A percentile compares a stretch with the other conserved stretches of the same genome.
Conservation (phyloP, 2,888 invertebrate genomes). For the Aphidius colemani region DNA sequence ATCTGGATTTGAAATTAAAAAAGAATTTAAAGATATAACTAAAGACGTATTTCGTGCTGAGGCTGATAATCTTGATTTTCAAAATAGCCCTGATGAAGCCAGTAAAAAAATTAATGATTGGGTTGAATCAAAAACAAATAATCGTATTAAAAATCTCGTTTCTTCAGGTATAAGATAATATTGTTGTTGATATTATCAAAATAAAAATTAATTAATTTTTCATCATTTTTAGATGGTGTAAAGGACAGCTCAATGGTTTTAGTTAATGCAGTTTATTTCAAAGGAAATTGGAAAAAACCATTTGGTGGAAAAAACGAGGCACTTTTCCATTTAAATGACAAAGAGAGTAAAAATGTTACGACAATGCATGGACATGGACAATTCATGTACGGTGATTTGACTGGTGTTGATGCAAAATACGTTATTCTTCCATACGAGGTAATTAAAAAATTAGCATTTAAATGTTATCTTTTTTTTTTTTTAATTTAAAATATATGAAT, state of each 20-base stretch:
- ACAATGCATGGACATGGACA: conserved; percentile 71
- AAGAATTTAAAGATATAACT: conserved; percentile 65
- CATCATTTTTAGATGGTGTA: conserved; percentile 62
- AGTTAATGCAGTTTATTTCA: conserved; percentile 86
- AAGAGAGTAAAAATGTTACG: conserved; percentile 66
- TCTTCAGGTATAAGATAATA: conserved; percentile 54
- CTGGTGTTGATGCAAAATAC: conserved; percentile 65
- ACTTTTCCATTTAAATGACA: conserved; percentile 59
- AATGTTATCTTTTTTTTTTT: neutral
- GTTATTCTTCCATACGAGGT: conserved; percentile 73
- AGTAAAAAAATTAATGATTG: conserved; percentile 74
- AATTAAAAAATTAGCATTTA: conserved; percentile 11
- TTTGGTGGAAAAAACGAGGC: conserved; percentile 74
- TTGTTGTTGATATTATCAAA: conserved; percentile 8
- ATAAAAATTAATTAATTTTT: neutral
- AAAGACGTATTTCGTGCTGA: conserved; percentile 68
- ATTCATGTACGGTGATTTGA: conserved; percentile 61
- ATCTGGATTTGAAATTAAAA: conserved; percentile 59
- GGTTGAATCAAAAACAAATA: conserved; percentile 77
- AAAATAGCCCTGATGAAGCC: conserved; percentile 52
- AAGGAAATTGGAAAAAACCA: conserved; percentile 61
- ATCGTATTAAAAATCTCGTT: conserved; percentile 80
- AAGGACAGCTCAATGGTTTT: conserved; percentile 70
- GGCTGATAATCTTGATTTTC: conserved; percentile 69
- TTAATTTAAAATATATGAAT: neutral